These are phyloP conservation scores for Leucophenga varia DNA, from an alignment of 1,140 invertebrate genomes.

Conservation along the genomic window DNA sequence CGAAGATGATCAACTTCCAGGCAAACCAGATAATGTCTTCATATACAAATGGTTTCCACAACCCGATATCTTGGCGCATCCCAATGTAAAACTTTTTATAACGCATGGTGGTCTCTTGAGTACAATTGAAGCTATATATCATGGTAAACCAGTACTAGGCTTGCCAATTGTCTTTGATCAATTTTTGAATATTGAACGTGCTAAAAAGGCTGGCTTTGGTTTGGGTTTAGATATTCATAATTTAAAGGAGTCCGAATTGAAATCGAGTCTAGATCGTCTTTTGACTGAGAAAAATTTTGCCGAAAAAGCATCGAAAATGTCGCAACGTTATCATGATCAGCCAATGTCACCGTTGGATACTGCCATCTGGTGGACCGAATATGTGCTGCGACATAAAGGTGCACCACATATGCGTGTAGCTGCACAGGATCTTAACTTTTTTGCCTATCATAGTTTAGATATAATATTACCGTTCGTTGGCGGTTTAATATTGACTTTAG, in stretches of 20 bases:
- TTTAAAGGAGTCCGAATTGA: conserved; percentile 50
- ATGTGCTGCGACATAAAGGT: conserved; percentile 59
- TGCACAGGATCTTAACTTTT: conserved; percentile 11
- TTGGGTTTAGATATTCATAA: conserved; percentile 27
- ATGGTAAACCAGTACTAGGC: conserved; percentile 68
- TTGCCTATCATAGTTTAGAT: conserved; percentile 60
- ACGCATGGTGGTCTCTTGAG: conserved; percentile 71
- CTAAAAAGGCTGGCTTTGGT: conserved; percentile 54
- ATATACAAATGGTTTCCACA: conserved; percentile 67
- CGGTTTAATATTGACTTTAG: not conserved
- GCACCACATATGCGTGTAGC: conserved; percentile 18
- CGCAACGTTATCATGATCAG: conserved; percentile 57
- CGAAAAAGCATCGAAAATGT: not conserved
- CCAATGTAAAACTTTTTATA: conserved; percentile 67
- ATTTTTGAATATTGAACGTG: conserved; percentile 57
- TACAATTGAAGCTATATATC: conserved; percentile 67
- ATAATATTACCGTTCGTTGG: not conserved
- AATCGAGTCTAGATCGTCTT: conserved; percentile 40
- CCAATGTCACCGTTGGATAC: conserved; percentile 62
- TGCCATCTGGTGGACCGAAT: conserved; percentile 68
- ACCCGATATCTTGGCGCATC: conserved; percentile 67
- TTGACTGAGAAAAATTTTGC: conserved; percentile 48
- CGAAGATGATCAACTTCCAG: conserved; percentile 58
- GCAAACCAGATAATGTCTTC: conserved; percentile 63
- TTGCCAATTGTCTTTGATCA: conserved; percentile 68